A percentile compares a stretch with the other conserved stretches of the same genome.
phyloP scores from a whole-genome alignment of 2,888 invertebrate genomes.

The Saturnia pavonia region DNA sequence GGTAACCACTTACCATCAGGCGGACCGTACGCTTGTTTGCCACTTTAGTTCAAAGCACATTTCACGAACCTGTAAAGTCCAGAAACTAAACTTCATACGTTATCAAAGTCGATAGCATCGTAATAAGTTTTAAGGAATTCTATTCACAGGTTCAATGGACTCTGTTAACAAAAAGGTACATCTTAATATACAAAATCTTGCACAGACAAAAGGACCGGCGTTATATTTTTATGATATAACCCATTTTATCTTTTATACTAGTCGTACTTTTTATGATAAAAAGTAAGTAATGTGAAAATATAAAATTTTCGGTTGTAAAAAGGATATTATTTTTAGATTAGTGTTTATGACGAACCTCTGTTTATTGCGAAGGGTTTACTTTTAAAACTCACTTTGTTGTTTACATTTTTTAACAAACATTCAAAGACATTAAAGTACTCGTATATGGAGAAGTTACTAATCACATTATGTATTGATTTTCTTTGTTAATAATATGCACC shows the following conservation, averaged over 20 bases:
- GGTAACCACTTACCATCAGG: too few relatives aligned
- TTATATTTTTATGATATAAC: constrained; percentile 32
- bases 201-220: constrained; percentile 25
- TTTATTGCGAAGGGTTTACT: constrained; percentile 5
- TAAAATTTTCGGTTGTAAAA: constrained; percentile 28
- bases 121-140: constrained; percentile 23
- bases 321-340: constrained; percentile 28
- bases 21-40: too few relatives aligned
- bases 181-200: constrained; percentile 22
- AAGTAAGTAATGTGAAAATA: constrained; percentile 29
- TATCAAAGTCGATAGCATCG: constrained; percentile 29
- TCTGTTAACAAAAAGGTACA: constrained; percentile 18
- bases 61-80: background rate
- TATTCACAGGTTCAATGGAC: constrained; percentile 21
- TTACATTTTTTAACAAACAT: constrained; percentile 22
- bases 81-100: constrained; percentile 31
- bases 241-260: constrained; percentile 31
- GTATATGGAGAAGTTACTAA: too few relatives aligned
- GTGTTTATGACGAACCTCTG: constrained; percentile 23
- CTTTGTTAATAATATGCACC: too few relatives aligned
- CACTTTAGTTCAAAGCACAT: background rate
- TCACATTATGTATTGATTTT: too few relatives aligned
- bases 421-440: background rate
- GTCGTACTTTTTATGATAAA: constrained; percentile 26
- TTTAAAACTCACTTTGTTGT: constrained; percentile 6